phyloP scores from a whole-genome alignment of 2,797 vertebrate species.

The Hipposideros larvatus region DNA sequence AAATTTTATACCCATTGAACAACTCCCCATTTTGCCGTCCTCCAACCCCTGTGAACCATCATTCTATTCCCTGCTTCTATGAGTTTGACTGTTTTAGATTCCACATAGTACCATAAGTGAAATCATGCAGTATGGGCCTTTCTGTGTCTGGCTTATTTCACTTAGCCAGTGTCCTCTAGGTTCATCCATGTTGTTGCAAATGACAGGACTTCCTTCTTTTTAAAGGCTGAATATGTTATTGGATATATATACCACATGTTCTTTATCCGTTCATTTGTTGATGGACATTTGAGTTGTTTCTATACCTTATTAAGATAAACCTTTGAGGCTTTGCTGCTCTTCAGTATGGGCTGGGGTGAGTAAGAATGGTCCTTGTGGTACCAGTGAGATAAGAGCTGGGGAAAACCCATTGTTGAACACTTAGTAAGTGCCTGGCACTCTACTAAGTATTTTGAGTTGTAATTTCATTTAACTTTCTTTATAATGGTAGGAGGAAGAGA shows the following conservation, averaged over 20 bases:
- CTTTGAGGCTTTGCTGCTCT: neutral
- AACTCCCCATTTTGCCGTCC: neutral
- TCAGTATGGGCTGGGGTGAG: neutral
- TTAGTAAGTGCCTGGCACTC: neutral
- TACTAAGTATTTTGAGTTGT: neutral
- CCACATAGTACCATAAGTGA: too few relatives aligned
- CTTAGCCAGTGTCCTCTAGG: neutral
- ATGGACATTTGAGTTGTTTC: neutral
- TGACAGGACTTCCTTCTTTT: neutral
- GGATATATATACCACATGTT: neutral
- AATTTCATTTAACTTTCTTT: neutral
- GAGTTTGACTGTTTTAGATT: neutral
- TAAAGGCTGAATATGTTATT: neutral
- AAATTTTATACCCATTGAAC: neutral
- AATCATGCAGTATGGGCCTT: neutral
- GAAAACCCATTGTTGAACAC: neutral
- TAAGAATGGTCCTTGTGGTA: neutral
- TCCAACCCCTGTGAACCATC: neutral
- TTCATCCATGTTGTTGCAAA: neutral
- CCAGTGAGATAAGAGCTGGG: neutral
- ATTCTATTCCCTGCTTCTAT: neutral
- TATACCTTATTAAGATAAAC: neutral
- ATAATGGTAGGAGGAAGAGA: neutral
- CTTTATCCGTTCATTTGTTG: neutral
- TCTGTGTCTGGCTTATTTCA: neutral